A percentile compares a stretch with the other conserved stretches of the same genome.
phyloP scores from a whole-genome alignment of 37 sponge, comb jelly and placozoan species.

The Halisarca cf. caerulea region DNA sequence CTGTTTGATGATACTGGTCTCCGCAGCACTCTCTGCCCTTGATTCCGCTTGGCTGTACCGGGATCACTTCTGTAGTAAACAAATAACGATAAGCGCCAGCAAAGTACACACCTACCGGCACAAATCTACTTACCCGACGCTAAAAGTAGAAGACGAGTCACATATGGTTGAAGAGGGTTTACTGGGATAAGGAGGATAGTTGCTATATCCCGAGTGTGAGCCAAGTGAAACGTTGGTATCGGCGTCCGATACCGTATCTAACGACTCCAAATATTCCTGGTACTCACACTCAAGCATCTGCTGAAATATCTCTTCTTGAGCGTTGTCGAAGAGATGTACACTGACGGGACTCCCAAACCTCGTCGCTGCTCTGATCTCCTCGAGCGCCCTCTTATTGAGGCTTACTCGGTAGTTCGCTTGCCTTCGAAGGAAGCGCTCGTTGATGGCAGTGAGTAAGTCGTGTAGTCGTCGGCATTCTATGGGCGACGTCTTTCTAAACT shows the following conservation, averaged over 20 bases:
- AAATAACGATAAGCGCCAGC: too few species aligned
- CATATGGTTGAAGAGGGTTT: slow-evolving; percentile 6
- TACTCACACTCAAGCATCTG: slow-evolving; percentile 57
- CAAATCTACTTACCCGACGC: slow-evolving; percentile 5
- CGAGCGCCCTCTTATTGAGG: slow-evolving; percentile 13
- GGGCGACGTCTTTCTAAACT: slow-evolving; percentile 20
- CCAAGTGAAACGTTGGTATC: not conserved
- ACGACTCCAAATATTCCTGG: slow-evolving; percentile 46
- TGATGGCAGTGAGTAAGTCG: slow-evolving; percentile 47
- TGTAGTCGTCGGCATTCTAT: not conserved
- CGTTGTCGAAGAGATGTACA: slow-evolving; percentile 34
- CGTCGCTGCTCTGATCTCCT: slow-evolving; percentile 29
- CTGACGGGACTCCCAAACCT: not conserved
- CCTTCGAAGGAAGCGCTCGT: slow-evolving; percentile 52
- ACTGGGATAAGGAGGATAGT: not conserved
- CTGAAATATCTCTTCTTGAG: slow-evolving; percentile 54
- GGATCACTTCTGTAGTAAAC: slow-evolving; percentile 39
- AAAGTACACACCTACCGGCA: not conserved
- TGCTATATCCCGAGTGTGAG: not conserved
- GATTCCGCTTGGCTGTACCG: not conserved
- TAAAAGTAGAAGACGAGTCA: not conserved
- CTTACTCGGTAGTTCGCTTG: slow-evolving; percentile 45
- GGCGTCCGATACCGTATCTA: slow-evolving; percentile 50
- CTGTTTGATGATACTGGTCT: slow-evolving; percentile 23
- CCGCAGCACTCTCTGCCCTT: slow-evolving; percentile 10